Evolutionary conservation across 2,888 invertebrate genomes (phyloP).

Genomic region (Therioaphis trifolii): DNA sequence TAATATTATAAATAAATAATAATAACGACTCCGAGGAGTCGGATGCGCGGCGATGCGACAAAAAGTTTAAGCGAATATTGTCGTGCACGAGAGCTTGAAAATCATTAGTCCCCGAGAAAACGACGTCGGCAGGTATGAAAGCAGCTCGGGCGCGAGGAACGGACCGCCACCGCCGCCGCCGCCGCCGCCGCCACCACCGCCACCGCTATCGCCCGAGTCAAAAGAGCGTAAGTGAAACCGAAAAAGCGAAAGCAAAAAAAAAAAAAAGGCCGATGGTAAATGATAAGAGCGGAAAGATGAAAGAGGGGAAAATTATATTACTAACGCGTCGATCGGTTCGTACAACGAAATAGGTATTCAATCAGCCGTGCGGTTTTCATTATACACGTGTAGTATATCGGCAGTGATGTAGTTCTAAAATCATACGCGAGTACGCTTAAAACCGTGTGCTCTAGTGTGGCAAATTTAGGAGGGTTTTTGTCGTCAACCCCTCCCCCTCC

Average conservation of each 20-base stretch:
- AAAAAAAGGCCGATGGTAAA: neutral
- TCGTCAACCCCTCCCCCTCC: too few species aligned
- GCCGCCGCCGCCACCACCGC: neutral
- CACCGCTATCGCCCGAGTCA: neutral
- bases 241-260: neutral
- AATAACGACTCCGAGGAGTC: too few species aligned
- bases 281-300: neutral
- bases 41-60: neutral
- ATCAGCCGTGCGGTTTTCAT: neutral
- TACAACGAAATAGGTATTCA: neutral
- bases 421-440: neutral
- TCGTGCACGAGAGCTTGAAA: neutral
- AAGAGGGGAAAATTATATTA: neutral
- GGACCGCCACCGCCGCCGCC: neutral
- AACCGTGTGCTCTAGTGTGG: too few species aligned
- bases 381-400: too few species aligned
- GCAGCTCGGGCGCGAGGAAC: neutral
- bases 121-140: neutral
- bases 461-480: too few species aligned
- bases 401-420: neutral
- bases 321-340: neutral
- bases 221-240: slow-evolving; percentile 11
- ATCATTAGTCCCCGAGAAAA: neutral
- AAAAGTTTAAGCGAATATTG: neutral
- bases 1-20: too few species aligned